Evolutionary conservation across 53 echinoderm and acorn worm genomes (phyloP).

Genomic region (Echinarachnius parma): DNA sequence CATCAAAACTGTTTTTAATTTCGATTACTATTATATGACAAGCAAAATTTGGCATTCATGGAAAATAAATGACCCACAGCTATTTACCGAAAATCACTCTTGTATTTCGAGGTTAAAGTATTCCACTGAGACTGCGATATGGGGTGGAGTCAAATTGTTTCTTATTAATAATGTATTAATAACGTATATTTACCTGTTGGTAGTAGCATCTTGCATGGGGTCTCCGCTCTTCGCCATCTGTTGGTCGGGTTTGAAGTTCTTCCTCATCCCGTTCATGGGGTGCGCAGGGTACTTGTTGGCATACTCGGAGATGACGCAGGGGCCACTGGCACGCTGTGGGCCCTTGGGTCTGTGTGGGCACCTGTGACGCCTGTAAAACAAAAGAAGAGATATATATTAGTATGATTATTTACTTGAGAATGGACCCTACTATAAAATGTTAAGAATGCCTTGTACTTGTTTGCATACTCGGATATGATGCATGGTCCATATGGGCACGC

Average conservation of each 20-base stretch:
- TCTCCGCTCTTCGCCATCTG: constrained; percentile 64
- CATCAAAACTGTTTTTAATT: no score
- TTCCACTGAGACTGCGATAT: no score
- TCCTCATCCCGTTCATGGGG: constrained; percentile 68
- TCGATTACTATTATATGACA: no score
- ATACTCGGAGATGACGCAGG: constrained; percentile 89
- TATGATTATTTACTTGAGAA: no score
- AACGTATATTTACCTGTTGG: constrained; percentile 87
- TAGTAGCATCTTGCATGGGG: constrained; percentile 80
- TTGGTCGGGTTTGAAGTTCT: constrained; percentile 83
- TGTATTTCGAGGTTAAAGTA: no score
- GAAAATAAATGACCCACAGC: no score
- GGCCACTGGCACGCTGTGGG: constrained; percentile 55
- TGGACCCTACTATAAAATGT: no score
- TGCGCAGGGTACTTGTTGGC: constrained; percentile 88
- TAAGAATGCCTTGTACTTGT: constrained; percentile 90
- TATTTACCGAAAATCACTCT: no score
- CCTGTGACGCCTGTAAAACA: constrained; percentile 73
- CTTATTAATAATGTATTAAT: no score
- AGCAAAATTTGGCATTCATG: no score
- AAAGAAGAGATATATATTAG: no score
- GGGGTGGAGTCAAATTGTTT: no score
- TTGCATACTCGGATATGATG: constrained; percentile 82
- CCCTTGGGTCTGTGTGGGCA: constrained; percentile 87
- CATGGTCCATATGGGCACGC: constrained; percentile 73